These are phyloP conservation scores for Salvelinus namaycush DNA, from an alignment of 2,113 vertebrate genomes.

Conservation along the genomic window DNA sequence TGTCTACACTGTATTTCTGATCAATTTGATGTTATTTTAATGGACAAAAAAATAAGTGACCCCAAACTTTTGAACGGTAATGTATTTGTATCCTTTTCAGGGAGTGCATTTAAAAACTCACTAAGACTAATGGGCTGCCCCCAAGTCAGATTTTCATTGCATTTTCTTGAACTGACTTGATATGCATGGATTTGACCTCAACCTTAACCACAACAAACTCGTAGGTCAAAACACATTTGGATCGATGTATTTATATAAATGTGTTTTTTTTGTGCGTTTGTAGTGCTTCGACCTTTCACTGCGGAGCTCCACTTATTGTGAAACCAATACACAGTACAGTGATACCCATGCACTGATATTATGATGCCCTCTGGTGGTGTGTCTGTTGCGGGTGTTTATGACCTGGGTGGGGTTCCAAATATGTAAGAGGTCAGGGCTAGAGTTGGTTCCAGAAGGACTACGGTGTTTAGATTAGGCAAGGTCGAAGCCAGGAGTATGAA, in stretches of 20 bases:
- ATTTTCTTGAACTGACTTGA: background rate
- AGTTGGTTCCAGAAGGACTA: constrained; percentile 25
- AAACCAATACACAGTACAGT: too few relatives aligned
- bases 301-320: background rate
- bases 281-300: background rate
- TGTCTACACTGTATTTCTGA: too few relatives aligned
- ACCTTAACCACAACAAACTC: background rate
- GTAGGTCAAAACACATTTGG: background rate
- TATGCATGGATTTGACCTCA: background rate
- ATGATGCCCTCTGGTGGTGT: constrained; percentile 62
- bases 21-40: too few relatives aligned
- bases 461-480: constrained; percentile 23
- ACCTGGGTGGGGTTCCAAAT: constrained; percentile 22
- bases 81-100: too few relatives aligned
- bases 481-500: background rate
- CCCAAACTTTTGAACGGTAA: too few relatives aligned
- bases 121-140: too few relatives aligned
- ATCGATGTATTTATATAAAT: background rate
- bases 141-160: too few relatives aligned
- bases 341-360: constrained; percentile 20
- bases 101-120: too few relatives aligned
- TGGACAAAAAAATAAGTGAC: too few relatives aligned
- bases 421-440: constrained; percentile 13
- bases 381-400: constrained; percentile 6
- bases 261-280: too few relatives aligned